Percentiles rank a stretch among this genome's conserved stretches.
Conservation (phyloP, 2,797 vertebrate genomes). For the Parambassis ranga region DNA sequence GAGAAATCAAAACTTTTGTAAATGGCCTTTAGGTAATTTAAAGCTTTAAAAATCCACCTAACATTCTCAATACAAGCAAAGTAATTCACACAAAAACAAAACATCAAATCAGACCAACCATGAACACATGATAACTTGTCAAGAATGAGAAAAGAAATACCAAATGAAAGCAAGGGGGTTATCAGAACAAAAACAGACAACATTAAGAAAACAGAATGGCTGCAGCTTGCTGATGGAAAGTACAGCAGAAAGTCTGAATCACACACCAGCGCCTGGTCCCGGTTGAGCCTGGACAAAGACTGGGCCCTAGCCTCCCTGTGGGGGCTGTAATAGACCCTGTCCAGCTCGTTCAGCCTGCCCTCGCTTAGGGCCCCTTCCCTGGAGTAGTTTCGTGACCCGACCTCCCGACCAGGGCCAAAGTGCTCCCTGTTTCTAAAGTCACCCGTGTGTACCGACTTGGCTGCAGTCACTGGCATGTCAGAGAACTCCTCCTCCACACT, state of each 20-base stretch:
- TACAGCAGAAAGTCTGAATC: conserved; percentile 86
- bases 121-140: conserved; percentile 63
- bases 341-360: conserved; percentile 82
- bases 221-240: conserved; percentile 86
- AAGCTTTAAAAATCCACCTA: conserved; percentile 69
- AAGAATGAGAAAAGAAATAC: conserved; percentile 49
- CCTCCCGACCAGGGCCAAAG: conserved; percentile 68
- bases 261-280: conserved; percentile 91
- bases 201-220: conserved; percentile 74
- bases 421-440: conserved; percentile 77
- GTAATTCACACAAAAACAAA: conserved; percentile 71
- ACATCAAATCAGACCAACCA: conserved; percentile 65
- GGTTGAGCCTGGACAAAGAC: conserved; percentile 83
- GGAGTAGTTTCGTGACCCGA: conserved; percentile 66
- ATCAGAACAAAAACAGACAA: conserved; percentile 72
- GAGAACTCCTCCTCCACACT: conserved; percentile 91
- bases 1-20: conserved; percentile 79
- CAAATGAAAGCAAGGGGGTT: conserved; percentile 56
- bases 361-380: conserved; percentile 76
- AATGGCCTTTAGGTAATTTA: conserved; percentile 88
- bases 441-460: conserved; percentile 69
- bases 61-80: conserved; percentile 73
- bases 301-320: conserved; percentile 84
- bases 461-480: conserved; percentile 63
- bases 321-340: conserved; percentile 81